These are phyloP conservation scores for Glossophaga mutica DNA, from an alignment of 2,797 vertebrate genomes.

Conservation along the genomic window DNA sequence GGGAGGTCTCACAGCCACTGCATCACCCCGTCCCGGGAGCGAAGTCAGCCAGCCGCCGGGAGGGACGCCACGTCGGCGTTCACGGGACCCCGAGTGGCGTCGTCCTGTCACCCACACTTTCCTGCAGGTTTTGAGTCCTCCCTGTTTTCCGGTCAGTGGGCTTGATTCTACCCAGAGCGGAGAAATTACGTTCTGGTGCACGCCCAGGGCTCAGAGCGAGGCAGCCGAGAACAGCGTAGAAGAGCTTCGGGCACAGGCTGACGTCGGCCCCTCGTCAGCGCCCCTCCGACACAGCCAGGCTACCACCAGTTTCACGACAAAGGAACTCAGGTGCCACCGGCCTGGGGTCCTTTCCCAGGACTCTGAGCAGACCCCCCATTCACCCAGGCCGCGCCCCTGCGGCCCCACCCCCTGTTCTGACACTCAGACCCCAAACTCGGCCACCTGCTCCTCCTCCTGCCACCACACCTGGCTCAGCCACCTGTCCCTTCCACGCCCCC, in stretches of 20 bases:
- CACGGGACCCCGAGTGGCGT: background rate
- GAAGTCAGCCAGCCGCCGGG: background rate
- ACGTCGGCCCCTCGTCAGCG: accelerated
- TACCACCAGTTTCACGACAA: background rate
- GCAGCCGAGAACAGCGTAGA: background rate
- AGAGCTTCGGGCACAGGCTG: background rate
- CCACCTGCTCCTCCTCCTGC: too few relatives aligned
- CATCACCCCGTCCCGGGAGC: background rate
- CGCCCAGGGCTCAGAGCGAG: background rate
- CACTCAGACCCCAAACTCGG: background rate
- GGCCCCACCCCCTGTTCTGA: background rate
- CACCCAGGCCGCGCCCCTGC: background rate
- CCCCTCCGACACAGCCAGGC: background rate
- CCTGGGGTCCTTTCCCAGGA: background rate
- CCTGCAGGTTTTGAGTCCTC: background rate
- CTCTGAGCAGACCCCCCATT: background rate
- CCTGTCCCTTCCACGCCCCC: accelerated
- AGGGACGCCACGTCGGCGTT: background rate
- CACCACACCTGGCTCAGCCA: background rate
- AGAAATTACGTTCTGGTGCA: background rate
- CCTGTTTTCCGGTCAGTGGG: background rate
- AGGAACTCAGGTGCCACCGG: background rate
- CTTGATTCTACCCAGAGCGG: background rate
- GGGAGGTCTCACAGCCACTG: background rate
- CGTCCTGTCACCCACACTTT: background rate